Base-by-base conservation (phyloP, 1,140 invertebrate genomes). In the Cardiocondyla obscurior region DNA sequence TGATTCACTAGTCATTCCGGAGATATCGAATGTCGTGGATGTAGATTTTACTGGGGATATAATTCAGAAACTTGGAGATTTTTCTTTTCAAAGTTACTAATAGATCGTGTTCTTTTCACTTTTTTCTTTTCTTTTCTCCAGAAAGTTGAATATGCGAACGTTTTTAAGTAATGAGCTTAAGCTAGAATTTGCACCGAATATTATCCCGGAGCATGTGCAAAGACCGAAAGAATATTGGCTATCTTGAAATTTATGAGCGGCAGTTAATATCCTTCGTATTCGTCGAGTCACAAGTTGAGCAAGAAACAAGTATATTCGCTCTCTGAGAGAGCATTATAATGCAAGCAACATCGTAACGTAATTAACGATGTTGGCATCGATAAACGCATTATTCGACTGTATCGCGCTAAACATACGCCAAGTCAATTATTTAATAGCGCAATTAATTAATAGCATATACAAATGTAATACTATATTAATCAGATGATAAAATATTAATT, bases 331-430 rank as follows among this genome's bases (percentile, higher is more conserved):
- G 22, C 33, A 77, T 77, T 67, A 25, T 53, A 44, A 65, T 25
- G 53, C 70, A 30, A 73, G 60, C 53, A 58, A 51, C 12, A 16
- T 77, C 33, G 22, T 58, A 33, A 74, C 12, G 12, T 58, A 74
- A 77, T 77, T 77, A 77, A 77, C 19, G 30, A 77, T 39, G 46
- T 77, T 53, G 44, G 22, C 16, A 5, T 10, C 46, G 33, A 53
- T 51, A 16, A 65, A 7, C n/a, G 14, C 22, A 22, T 25, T 25
- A 30, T 67, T 64, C 44, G 57, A 67, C 12, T 33, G 22, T 16
- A 53, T 67, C 33, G 33, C 16, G n/a, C 67, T 65, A 65, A 1
- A 65, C 22, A 53, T 16, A 36, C 16, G 22, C 33, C 19, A 51
- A 10, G 10, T 67, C 33, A 53, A 53, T 67, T 77, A 77, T 67